Percentiles rank a stretch among this genome's conserved stretches.
These are phyloP conservation scores for Nesogale talazaci DNA, from an alignment of 2,113 vertebrate genomes.

Conservation along the genomic window DNA sequence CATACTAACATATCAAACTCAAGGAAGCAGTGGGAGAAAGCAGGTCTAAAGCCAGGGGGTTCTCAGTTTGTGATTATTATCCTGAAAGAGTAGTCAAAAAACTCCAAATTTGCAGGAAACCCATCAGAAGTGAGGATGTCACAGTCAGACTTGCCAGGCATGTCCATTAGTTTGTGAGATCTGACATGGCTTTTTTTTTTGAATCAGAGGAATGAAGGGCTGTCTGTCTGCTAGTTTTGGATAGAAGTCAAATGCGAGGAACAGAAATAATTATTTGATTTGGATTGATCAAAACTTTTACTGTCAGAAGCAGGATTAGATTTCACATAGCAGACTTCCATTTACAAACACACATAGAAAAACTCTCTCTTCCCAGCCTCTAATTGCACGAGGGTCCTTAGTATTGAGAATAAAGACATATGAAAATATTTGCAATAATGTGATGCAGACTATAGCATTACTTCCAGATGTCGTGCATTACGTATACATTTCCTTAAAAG, in stretches of 20 bases:
- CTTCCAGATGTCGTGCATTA: background rate
- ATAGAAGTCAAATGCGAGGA: background rate
- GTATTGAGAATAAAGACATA: conserved; percentile 9
- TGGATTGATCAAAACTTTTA: background rate
- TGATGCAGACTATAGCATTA: background rate
- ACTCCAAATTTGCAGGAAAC: no score
- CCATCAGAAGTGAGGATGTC: no score
- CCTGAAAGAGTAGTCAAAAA: no score
- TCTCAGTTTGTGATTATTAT: no score
- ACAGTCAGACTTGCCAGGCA: no score
- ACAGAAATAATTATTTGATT: background rate
- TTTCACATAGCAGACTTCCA: background rate
- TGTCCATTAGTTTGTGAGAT: background rate
- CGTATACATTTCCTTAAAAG: background rate
- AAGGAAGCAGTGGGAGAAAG: no score
- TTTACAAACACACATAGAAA: background rate
- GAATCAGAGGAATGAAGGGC: background rate
- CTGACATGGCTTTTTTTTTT: background rate
- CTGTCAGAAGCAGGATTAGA: background rate
- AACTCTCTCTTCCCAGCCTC: background rate
- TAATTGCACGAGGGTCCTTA: background rate
- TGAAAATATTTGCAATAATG: conserved; percentile 18
- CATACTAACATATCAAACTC: no score
- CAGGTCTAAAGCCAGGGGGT: no score
- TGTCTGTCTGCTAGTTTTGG: background rate